These are phyloP conservation scores for Heptranchias perlo DNA, from an alignment of 2,113 vertebrate genomes.

Conservation along the genomic window DNA sequence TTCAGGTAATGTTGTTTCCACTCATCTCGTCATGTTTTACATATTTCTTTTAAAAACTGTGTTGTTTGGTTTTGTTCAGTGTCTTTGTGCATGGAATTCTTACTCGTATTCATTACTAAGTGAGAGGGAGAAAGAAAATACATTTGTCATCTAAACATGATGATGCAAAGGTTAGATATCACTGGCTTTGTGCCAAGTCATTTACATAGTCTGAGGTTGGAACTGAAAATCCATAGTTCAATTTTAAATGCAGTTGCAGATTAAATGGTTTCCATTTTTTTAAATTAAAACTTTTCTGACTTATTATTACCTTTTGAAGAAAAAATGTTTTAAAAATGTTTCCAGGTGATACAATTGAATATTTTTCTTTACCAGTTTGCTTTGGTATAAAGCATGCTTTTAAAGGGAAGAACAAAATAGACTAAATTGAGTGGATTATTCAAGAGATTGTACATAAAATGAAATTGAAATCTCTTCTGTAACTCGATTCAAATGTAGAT, in stretches of 20 bases:
- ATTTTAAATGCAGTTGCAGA: not conserved
- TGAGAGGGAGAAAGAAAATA: not conserved
- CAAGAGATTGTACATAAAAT: not conserved
- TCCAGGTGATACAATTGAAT: not conserved
- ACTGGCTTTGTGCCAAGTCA: not conserved
- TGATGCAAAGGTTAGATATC: not conserved
- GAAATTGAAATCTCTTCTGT: not conserved
- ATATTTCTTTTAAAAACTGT: not conserved
- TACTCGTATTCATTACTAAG: not conserved
- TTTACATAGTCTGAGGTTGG: not conserved
- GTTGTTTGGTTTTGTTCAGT: not conserved
- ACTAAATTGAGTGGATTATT: not conserved
- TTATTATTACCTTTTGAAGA: not conserved
- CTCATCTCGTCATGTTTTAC: not conserved
- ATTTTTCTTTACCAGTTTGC: not conserved
- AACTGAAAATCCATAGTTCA: not conserved
- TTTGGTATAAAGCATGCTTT: too few species aligned
- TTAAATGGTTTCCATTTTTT: not conserved
- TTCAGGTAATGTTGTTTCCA: too few species aligned
- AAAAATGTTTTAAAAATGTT: not conserved
- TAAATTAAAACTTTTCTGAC: not conserved
- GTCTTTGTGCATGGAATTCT: not conserved
- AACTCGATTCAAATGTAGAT: not conserved
- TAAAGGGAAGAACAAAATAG: not conserved
- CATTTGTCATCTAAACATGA: not conserved